These are phyloP conservation scores for Allacma fusca DNA, from an alignment of 2,888 invertebrate species.

Conservation along the genomic window DNA sequence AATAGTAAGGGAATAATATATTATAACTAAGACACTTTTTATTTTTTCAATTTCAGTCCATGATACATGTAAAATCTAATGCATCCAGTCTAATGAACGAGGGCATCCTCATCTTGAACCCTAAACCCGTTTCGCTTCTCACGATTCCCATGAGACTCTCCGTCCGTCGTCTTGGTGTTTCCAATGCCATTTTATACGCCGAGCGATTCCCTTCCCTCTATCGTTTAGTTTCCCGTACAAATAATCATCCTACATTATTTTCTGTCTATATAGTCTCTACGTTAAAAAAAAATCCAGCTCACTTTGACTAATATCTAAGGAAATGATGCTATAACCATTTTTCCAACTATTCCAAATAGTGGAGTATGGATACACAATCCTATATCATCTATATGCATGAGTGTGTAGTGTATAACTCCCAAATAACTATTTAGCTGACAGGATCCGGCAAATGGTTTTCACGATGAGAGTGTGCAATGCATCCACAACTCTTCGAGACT, in stretches of 20 bases:
- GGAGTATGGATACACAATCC: no score
- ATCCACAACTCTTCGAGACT: background rate
- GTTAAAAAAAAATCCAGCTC: background rate
- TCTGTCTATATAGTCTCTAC: background rate
- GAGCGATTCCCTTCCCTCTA: background rate
- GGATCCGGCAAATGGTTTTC: background rate
- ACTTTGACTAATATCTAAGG: background rate
- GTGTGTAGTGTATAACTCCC: background rate
- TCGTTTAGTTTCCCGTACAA: conserved; percentile 2
- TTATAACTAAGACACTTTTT: background rate
- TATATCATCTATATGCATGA: background rate
- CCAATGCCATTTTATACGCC: conserved; percentile 4
- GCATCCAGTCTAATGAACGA: conserved; percentile 7
- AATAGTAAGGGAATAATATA: no score
- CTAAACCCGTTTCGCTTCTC: conserved; percentile 25
- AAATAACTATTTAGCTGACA: background rate
- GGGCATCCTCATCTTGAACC: conserved; percentile 11
- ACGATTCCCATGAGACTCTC: conserved; percentile 3
- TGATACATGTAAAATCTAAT: conserved; percentile 4
- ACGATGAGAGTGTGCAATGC: background rate
- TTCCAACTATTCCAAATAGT: no score
- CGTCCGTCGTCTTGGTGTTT: background rate
- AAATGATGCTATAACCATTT: no score
- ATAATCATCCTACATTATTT: background rate
- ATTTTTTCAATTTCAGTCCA: conserved; percentile 4